Percentiles rank a stretch among this genome's conserved stretches.
Evolutionary conservation across 2,888 invertebrate genomes (phyloP).

Genomic region (Cosmopolites sordidus): DNA sequence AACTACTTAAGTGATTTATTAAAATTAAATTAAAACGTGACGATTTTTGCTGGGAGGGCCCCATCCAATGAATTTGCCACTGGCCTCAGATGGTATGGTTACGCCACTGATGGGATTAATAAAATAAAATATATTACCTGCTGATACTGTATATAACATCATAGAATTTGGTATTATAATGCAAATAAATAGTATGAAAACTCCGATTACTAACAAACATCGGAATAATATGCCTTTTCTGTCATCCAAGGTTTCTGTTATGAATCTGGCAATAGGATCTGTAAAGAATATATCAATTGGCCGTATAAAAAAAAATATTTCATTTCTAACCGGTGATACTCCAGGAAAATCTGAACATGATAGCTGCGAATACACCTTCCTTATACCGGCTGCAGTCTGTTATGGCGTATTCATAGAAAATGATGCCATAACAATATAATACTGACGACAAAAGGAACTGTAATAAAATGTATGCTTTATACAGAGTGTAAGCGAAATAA

Average conservation of each 20-base stretch:
- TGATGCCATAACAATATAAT: constrained; percentile 32
- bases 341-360: constrained; percentile 30
- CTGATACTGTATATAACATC: constrained; percentile 32
- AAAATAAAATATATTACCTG: too few species aligned
- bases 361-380: constrained; percentile 32
- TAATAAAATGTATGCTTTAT: constrained; percentile 15
- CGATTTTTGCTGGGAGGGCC: too few species aligned
- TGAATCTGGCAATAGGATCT: constrained; percentile 32
- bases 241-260: constrained; percentile 31
- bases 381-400: constrained; percentile 20
- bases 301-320: background rate
- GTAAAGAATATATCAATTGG: constrained; percentile 2
- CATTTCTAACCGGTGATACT: constrained; percentile 30
- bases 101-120: too few species aligned
- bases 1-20: too few species aligned
- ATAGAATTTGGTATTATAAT: constrained; percentile 27
- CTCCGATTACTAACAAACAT: constrained; percentile 26
- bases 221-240: constrained; percentile 25
- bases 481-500: too few species aligned
- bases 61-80: too few species aligned
- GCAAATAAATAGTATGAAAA: constrained; percentile 26
- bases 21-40: too few species aligned
- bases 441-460: constrained; percentile 31
- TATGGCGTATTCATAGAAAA: constrained; percentile 29
- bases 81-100: too few species aligned